Evolutionary conservation across 2,888 invertebrate genomes (phyloP), one percentile per base, ranked within the genome.

Genomic region (Rutpela maculata): DNA sequence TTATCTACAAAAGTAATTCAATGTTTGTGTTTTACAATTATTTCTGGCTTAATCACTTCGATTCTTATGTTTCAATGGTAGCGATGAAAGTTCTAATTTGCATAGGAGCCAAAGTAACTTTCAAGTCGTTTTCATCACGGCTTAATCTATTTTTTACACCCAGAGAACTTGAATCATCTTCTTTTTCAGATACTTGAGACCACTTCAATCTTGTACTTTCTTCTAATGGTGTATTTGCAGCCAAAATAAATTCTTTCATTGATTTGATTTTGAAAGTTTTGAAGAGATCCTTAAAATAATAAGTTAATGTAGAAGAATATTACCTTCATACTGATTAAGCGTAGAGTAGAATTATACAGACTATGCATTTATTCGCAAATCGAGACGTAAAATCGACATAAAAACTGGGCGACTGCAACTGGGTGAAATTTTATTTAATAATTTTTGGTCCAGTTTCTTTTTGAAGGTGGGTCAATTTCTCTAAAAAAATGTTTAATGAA

Each of bases 231-330:
- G 93, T 91, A 78, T 88, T 87, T 26, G 31, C 96, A 0, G 94
- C 94, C 18, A 96, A 87, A 0, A 92, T 93, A 0, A 93, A 94
- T 86, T 96, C 96, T 74, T 90, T 90, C 0, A 93, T 88, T 0
- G 90, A 89, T 3, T 86, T 87, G 0, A 95, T 90, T 3, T 89
- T 89, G 67, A 95, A 90, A 65, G 90, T 88, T 0, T 91, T 89
- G 57, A 95, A 93, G 0, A 95, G 84, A 55, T 91, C 88, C 88
- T 91, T 82, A 26, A 86, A 86, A 59, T 11, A 18, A 22, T 11
- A 55, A 22, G 0, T 17, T 10, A 11, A n/a, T 35, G 11, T 17
- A 15, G 1, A n/a, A n/a, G n/a, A 19, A 35, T 7, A n/a, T 35
- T 17, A 19, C 26, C 17, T 35, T 1, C 9, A 15, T 12, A 10